Percentiles rank a stretch among this genome's conserved stretches.
phyloP scores from a whole-genome alignment of 1,140 invertebrate genomes.

The Thrips palmi region DNA sequence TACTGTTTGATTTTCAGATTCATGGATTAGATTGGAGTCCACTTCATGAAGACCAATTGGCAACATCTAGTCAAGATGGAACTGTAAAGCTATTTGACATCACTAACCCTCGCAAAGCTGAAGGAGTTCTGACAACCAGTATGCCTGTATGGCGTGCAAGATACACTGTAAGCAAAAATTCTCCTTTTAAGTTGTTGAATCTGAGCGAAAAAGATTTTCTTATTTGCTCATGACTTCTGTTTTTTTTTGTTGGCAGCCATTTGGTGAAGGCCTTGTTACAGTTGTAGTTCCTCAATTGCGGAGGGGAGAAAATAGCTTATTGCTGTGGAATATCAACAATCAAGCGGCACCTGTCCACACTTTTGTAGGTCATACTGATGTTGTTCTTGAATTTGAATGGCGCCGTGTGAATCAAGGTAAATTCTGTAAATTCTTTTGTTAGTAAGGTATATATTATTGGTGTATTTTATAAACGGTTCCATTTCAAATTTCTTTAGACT shows the following conservation, averaged over 20 bases:
- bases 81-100: slow-evolving; percentile 91
- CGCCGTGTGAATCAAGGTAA: slow-evolving; percentile 23
- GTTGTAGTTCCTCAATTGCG: slow-evolving; percentile 66
- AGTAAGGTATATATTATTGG: slow-evolving; percentile 3
- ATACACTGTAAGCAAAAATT: slow-evolving; percentile 44
- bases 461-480: slow-evolving; percentile 6
- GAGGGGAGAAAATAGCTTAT: slow-evolving; percentile 60
- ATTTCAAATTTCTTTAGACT: slow-evolving; percentile 25
- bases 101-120: slow-evolving; percentile 57
- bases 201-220: background rate
- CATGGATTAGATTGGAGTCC: slow-evolving; percentile 89
- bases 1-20: slow-evolving; percentile 33
- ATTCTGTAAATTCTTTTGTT: background rate
- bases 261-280: slow-evolving; percentile 80
- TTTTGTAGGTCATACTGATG: slow-evolving; percentile 83
- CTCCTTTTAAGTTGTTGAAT: slow-evolving; percentile 3
- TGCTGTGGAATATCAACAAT: slow-evolving; percentile 63
- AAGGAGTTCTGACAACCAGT: slow-evolving; percentile 63
- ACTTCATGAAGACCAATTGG: slow-evolving; percentile 62
- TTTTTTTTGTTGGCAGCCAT: slow-evolving; percentile 44
- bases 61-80: slow-evolving; percentile 86
- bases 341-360: slow-evolving; percentile 54
- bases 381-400: slow-evolving; percentile 91
- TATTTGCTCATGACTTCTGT: slow-evolving; percentile 5
- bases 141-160: slow-evolving; percentile 87